Percentiles rank a stretch among this genome's conserved stretches.
These are phyloP conservation scores for Fragum sueziense DNA, from an alignment of 2,888 invertebrate species.

Conservation along the genomic window DNA sequence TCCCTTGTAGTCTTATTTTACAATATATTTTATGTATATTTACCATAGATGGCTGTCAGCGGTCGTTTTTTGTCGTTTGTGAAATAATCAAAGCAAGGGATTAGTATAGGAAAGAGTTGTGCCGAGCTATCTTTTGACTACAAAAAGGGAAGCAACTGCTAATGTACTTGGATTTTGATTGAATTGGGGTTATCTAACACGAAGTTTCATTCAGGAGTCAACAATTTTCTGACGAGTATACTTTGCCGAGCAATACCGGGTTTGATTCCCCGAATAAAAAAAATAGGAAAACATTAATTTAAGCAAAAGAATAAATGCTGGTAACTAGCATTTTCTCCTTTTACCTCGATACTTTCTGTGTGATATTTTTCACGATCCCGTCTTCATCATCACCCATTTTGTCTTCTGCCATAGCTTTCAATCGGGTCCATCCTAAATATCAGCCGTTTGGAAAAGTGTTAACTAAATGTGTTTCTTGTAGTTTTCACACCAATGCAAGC, in stretches of 20 bases:
- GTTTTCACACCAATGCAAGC: neutral
- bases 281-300: neutral
- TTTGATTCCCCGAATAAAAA: neutral
- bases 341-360: neutral
- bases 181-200: too few relatives aligned
- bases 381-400: neutral
- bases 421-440: neutral
- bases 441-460: neutral
- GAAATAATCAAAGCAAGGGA: too few relatives aligned
- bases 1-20: too few relatives aligned
- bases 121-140: too few relatives aligned
- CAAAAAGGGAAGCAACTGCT: too few relatives aligned
- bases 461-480: neutral
- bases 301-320: neutral
- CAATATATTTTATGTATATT: too few relatives aligned
- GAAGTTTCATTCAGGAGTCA: neutral
- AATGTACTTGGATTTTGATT: too few relatives aligned
- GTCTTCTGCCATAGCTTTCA: neutral
- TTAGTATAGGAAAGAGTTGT: too few relatives aligned
- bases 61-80: too few relatives aligned
- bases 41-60: too few relatives aligned
- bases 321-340: neutral
- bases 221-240: neutral
- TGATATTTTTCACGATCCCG: neutral
- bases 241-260: neutral